Base-by-base conservation (phyloP, 2,888 invertebrate species). In the Phyllotreta cruciferae region DNA sequence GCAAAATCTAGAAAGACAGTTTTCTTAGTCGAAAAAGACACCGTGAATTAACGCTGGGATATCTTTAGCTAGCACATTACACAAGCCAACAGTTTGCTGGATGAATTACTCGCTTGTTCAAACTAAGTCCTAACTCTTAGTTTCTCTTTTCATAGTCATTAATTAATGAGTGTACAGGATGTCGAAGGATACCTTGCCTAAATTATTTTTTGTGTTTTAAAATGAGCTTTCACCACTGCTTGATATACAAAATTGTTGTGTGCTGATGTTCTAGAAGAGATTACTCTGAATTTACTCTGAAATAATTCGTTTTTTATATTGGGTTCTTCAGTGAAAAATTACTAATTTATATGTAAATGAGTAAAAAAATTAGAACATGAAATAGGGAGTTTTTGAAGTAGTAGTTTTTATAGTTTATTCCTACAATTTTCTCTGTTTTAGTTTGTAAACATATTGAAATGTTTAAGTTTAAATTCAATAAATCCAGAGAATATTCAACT, bases 41-140 rank as follows among this genome's bases (percentile, higher is more conserved):
- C 63, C 66, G 65, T 64, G 58, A 64, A 55, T 66, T 9, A 34
- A 44, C 36, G 11, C 36, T 49, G 49, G 34, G 55, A 66, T 66
- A 50, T 66, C 66, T 62, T 70, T 63, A 70, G 70, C 65, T 67
- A 66, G 78, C 78, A 77, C 76, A 76, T 77, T 78, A 78, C 77
- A 78, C 78, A 78, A 77, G 78, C 77, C 60, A 44, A 60, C 56
- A 66, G 56, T 58, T 63, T 69, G 62, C 65, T 65, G 62, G 45
- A 60, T 63, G 60, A 57, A 50, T 57, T 50, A 52, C 52, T 52
- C 14, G 60, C 64, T 66, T 42, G 53, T 58, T 66, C 65, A 74
- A 71, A 72, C 71, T 71, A 73, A 72, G 70, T 70, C 66, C 64
- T 64, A 64, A 54, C 52, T 61, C 38, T 47, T 53, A 34, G 41